Conservation (phyloP, 2,888 invertebrate species). For the Troilus luridus region DNA sequence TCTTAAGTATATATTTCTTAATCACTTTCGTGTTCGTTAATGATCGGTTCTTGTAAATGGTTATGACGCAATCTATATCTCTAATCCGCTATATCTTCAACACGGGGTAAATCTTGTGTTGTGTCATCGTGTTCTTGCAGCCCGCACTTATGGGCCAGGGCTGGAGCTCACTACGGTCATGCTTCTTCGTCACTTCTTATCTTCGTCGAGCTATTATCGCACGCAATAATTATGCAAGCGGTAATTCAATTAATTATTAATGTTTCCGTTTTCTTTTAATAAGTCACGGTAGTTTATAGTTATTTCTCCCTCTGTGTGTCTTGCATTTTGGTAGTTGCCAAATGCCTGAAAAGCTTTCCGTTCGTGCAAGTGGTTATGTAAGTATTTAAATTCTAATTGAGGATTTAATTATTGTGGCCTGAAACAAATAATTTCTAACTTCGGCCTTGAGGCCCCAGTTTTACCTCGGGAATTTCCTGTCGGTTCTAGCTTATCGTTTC, state of each 20-base stretch:
- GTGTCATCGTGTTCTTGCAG: background rate
- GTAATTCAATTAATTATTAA: background rate
- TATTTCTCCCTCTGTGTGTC: background rate
- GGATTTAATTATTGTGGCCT: background rate
- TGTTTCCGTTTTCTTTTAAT: slow-evolving; percentile 4
- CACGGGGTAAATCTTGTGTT: background rate
- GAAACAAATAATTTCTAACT: background rate
- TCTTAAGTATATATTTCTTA: too few species aligned
- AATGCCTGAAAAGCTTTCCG: background rate
- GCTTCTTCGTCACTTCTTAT: background rate
- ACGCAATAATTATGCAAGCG: background rate
- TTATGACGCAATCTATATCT: background rate
- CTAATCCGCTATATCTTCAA: background rate
- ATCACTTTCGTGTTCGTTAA: background rate
- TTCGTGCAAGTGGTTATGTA: background rate
- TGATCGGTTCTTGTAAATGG: background rate
- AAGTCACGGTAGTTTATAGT: background rate
- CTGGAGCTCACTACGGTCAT: background rate
- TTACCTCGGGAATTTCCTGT: background rate
- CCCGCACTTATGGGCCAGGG: background rate
- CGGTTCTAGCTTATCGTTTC: background rate
- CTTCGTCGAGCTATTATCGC: background rate
- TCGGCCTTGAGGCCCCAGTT: background rate
- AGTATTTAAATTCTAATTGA: background rate
- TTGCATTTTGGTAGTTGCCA: background rate